Base-by-base conservation (phyloP, 2,888 invertebrate genomes). In the Cerastis rubricosa region DNA sequence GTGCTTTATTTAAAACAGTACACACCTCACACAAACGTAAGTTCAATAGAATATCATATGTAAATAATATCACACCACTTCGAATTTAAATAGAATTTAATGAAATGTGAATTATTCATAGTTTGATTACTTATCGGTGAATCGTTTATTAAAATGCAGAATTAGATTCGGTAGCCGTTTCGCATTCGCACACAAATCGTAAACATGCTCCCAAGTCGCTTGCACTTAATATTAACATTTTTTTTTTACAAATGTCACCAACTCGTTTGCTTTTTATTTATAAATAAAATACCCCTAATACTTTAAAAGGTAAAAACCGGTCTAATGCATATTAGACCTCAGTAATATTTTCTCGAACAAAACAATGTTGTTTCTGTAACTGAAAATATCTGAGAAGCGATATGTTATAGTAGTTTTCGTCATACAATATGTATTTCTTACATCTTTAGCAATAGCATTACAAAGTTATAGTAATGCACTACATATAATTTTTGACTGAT, bases 51-150 rank as follows among this genome's bases (percentile, higher is more conserved):
- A 25, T 14, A 73, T n/a, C 7, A 7, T 65, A n/a, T 25, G 19
- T 57, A 49, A 78, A 63, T 69, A 78, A 63, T 76, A 80, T 69
- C n/a, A 29, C 6, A 74, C 25, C 3, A 29, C 7, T 61, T 49
- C 8, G 17, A 59, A 54, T 59, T 64, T 54, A 25, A 57, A 51
- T 25, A 49, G 47, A 47, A 51, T 54, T 35, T 69, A 76, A 78
- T 78, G 67, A 72, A 71, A 76, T 64, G 22, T 67, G 59, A 71
- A 85, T 71, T 68, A 87, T 87, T 82, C 69, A 84, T 79, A 76
- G 40, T 43, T 74, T 45, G 66, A 77, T 80, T 70, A 73, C 59
- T 69, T 75, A 80, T 87, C 67, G 74, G 74, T 74, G 66, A 51
- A 63, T 68, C 45, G 61, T 80, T 80, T 74, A 79, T 69, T 69